Base-by-base conservation (phyloP, 1,140 invertebrate species). In the Aphelinus atriplicis region DNA sequence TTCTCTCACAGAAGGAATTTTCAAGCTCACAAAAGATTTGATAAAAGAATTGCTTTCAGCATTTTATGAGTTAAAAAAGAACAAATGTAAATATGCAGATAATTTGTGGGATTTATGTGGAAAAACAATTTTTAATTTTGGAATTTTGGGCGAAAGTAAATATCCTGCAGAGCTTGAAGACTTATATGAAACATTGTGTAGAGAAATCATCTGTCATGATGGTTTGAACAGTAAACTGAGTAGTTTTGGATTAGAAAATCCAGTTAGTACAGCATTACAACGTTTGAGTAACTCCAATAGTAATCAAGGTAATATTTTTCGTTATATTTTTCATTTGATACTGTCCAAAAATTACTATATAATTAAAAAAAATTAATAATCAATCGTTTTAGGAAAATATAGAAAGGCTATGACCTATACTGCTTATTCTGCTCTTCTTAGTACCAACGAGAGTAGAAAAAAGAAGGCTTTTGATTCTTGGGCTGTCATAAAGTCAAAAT, bases 401-500 rank as follows among this genome's bases (percentile, higher is more conserved):
- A 76, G 78, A 63, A 77, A 85, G 79, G 83, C 85, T 6, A 77
- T 83, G 78, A 79, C 72, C 26, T 77, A 71, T 0, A 64, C 77
- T 4, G 81, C 86, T n/a, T 81, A 87, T 42, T 80, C 82, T 75
- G 82, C 73, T 10, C 55, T 86, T 46, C 74, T 85, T 7, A 84
- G 80, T 69, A 80, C 72, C 9, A 75, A 77, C 9, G 71, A 82
- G 10, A 60, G 66, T 2, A 10, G 72, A 7, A 74, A 82, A 7
- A 74, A 69, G 9, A 84, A 83, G 72, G 81, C 82, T 43, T 86
- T 82, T 74, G 76, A 73, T 2, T 77, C 81, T 60, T 87, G 85
- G 86, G 69, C 78, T 2, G 77, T 48, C 7, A 81, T 86, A 7
- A 87, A 86, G 46, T 70, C 81, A 4, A 79, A 84, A 73, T 71